Evolutionary conservation across 2,888 invertebrate species (phyloP), one percentile per base, ranked within the genome.

Genomic region (Drosophila demipolita): DNA sequence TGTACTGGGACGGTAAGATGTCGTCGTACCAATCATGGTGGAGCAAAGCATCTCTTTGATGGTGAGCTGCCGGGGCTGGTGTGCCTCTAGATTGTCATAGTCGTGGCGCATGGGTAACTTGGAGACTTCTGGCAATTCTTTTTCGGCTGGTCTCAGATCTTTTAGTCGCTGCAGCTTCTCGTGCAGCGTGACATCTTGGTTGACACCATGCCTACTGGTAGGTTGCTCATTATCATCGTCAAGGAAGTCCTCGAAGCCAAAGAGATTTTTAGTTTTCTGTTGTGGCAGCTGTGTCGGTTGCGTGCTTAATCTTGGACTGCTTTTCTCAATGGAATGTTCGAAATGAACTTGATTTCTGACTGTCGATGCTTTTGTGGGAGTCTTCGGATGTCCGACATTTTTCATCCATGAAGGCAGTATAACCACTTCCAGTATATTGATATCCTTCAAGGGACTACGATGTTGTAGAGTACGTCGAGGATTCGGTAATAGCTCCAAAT

Each of bases 391-490:
- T 29, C 52, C 78, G 33, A 36, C 48, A 38, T 80, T 66, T 42
- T 78, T 80, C 70, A 89, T 87, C 79, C 82, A 91, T 0, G 90
- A 78, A 3, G 93, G 92, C 38, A 93, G 53, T 0, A 74, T 63
- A 8, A 92, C 75, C 6, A 92, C 89, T 5, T 92, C 92, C 26
- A 92, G 26, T 49, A 93, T 88, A 63, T 92, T 92, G 6, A 93
- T 92, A 4, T 87, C 66, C 64, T 92, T 92, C 0, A 93, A 59
- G 0, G 93, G 92, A 69, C 85, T 89, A 0, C 93, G 90, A 59
- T 90, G 63, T 17, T 63, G 80, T 0, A 88, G 66, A 0, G 84
- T 81, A 33, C 82, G 81, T 8, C 90, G 77, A 2, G 91, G 87
- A 78, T 93, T 92, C 2, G 83, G 84, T 23, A 84, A 59, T 57